A percentile compares a stretch with the other conserved stretches of the same genome.
phyloP scores from a whole-genome alignment of 2,113 vertebrate genomes.

The Nansenia antarctica region DNA sequence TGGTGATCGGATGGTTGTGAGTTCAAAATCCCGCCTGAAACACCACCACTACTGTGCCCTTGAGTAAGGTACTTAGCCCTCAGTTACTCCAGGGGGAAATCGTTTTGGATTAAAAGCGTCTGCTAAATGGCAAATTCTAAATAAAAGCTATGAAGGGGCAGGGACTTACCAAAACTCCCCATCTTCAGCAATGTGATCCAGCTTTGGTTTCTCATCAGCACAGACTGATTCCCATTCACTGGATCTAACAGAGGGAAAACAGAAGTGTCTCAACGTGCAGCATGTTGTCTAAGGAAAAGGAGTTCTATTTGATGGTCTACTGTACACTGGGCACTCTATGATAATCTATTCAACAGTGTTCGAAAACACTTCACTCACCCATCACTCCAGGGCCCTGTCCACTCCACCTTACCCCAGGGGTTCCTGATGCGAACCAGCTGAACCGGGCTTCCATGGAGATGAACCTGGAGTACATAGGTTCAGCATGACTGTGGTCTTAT shows the following conservation, averaged over 20 bases:
- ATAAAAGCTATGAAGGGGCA: not conserved
- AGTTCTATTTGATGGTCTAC: no score
- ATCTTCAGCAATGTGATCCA: conserved; percentile 78
- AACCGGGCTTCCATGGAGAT: conserved; percentile 19
- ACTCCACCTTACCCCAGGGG: conserved; percentile 89
- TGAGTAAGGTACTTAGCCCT: no score
- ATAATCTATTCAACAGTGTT: not conserved
- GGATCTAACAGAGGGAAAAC: conserved; percentile 64
- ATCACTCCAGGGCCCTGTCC: conserved; percentile 89
- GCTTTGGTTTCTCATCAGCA: conserved; percentile 63
- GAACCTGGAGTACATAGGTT: conserved; percentile 33
- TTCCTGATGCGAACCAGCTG: conserved; percentile 75
- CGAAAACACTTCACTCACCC: conserved; percentile 60
- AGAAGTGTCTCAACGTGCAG: not conserved
- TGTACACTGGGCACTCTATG: no score
- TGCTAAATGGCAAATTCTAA: not conserved
- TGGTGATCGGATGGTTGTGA: no score
- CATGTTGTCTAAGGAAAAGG: no score
- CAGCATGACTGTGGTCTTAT: not conserved
- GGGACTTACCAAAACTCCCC: conserved; percentile 88
- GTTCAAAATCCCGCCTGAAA: no score
- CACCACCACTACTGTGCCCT: not conserved
- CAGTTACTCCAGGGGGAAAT: not conserved
- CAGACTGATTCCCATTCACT: conserved; percentile 79
- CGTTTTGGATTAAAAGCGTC: not conserved